phyloP scores from a whole-genome alignment of 2,888 invertebrate species.

The Oscheius sp. region DNA sequence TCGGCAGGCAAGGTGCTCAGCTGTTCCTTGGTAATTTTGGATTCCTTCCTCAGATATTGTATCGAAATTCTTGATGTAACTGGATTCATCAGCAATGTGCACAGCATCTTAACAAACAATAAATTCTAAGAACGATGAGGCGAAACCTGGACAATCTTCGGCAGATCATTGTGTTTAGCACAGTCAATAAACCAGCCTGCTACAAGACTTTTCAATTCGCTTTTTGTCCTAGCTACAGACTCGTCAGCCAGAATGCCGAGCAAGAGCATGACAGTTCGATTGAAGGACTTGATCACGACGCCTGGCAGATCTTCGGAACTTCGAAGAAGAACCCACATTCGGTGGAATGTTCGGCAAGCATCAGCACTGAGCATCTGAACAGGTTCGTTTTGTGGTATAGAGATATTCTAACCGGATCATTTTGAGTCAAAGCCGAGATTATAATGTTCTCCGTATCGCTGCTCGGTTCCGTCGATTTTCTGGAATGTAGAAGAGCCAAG shows the following conservation, averaged over 20 bases:
- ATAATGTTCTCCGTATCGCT: slow-evolving; percentile 70
- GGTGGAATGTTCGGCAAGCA: slow-evolving; percentile 67
- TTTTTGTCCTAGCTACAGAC: slow-evolving; percentile 54
- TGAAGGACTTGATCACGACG: slow-evolving; percentile 60
- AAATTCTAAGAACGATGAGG: neutral
- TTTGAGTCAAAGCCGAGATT: slow-evolving; percentile 61
- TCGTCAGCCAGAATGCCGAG: slow-evolving; percentile 71
- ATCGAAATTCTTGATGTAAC: slow-evolving; percentile 86
- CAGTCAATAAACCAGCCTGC: slow-evolving; percentile 83
- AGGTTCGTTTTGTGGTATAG: neutral
- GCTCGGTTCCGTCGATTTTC: slow-evolving; percentile 78
- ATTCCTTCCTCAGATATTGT: slow-evolving; percentile 74
- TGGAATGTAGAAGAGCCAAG: slow-evolving; percentile 84
- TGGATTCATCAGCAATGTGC: slow-evolving; percentile 82
- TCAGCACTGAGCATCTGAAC: slow-evolving; percentile 57
- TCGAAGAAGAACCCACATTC: slow-evolving; percentile 67
- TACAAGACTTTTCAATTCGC: slow-evolving; percentile 76
- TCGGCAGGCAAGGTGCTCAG: slow-evolving; percentile 57
- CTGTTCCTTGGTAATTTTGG: slow-evolving; percentile 56
- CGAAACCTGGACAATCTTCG: slow-evolving; percentile 81
- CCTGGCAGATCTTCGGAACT: slow-evolving; percentile 48
- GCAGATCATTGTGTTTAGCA: slow-evolving; percentile 83
- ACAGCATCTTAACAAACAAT: slow-evolving; percentile 61
- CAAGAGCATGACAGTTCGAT: slow-evolving; percentile 70
- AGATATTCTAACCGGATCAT: slow-evolving; percentile 43